Evolutionary conservation across 2,888 invertebrate species (phyloP), one percentile per base, ranked within the genome.

Genomic region (Scotopteryx bipunctaria): DNA sequence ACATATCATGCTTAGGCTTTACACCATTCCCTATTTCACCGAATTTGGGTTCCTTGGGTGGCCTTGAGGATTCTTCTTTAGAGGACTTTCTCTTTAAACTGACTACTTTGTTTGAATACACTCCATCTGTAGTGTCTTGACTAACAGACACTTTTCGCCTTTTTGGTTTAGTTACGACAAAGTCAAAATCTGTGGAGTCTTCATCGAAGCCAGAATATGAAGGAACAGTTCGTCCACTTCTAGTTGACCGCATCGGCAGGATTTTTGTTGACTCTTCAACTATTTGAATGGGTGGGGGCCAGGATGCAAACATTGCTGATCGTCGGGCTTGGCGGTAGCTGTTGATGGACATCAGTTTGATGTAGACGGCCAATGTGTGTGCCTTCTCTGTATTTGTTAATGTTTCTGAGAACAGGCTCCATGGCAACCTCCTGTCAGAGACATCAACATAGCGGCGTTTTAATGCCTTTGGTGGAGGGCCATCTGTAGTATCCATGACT

Each of bases 281-380:
- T 55, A 89, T 88, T 63, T 88, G 86, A 38, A 90, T 69, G 11
- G 88, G 83, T 29, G 86, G 83, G 1, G 89, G 86, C 89, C 89
- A 90, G 1, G 76, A 64, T 4, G 78, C 75, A 65, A 88, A 84
- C 27, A 75, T 81, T 1, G 78, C 66, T 15, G 81, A 78, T 54
- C 81, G 81, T 37, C 88, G 74, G 0, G 88, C 88, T 65, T 87
- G 85, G 2, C 77, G 74, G 57, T 90, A 86, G 41, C 67, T 84
- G 47, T 86, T 86, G 23, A 88, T 72, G 6, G 89, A 85, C 86
- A 88, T 86, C 13, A 89, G 66, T 69, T 88, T 87, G 11, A 87
- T 81, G 47, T 90, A 89, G 14, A 86, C 85, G 35, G 88, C 83
- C 15, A 90, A 69, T 14, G 82, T 78, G 5, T 81, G 76, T 9